These are phyloP conservation scores for Girardinus metallicus DNA, from an alignment of 2,797 vertebrate species.

Conservation along the genomic window DNA sequence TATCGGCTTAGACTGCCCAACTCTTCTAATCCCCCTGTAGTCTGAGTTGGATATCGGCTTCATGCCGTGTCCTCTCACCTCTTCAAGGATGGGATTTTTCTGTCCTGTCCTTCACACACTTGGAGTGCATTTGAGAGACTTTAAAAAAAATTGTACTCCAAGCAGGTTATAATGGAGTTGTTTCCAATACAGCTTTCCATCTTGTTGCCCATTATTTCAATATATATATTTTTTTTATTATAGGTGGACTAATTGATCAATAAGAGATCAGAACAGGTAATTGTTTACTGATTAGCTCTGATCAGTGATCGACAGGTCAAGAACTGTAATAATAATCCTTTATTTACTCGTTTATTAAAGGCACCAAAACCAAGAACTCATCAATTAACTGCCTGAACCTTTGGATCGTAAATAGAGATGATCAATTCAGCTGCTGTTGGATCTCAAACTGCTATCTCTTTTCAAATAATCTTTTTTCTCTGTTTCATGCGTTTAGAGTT, in stretches of 20 bases:
- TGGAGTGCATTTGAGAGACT: constrained; percentile 50
- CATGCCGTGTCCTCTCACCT: constrained; percentile 64
- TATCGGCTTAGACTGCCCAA: constrained; percentile 70
- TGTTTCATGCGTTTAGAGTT: background rate
- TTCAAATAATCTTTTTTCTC: background rate
- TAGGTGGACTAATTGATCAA: background rate
- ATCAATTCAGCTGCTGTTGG: background rate
- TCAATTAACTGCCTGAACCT: background rate
- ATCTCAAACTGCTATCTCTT: background rate
- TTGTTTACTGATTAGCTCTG: background rate
- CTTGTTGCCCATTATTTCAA: constrained; percentile 11
- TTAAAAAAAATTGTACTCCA: constrained; percentile 31
- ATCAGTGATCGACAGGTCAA: background rate
- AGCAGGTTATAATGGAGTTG: constrained; percentile 21
- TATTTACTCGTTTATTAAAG: background rate
- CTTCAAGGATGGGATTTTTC: constrained; percentile 49
- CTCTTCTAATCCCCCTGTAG: constrained; percentile 73
- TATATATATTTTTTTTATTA: too few relatives aligned
- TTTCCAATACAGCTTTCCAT: constrained; percentile 17
- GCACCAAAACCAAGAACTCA: background rate
- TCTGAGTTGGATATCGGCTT: constrained; percentile 63
- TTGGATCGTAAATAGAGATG: background rate
- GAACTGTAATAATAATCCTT: background rate
- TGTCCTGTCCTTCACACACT: constrained; percentile 40
- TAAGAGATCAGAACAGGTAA: background rate